Conservation (phyloP, 2,113 vertebrate genomes). For the Noctilio leporinus region DNA sequence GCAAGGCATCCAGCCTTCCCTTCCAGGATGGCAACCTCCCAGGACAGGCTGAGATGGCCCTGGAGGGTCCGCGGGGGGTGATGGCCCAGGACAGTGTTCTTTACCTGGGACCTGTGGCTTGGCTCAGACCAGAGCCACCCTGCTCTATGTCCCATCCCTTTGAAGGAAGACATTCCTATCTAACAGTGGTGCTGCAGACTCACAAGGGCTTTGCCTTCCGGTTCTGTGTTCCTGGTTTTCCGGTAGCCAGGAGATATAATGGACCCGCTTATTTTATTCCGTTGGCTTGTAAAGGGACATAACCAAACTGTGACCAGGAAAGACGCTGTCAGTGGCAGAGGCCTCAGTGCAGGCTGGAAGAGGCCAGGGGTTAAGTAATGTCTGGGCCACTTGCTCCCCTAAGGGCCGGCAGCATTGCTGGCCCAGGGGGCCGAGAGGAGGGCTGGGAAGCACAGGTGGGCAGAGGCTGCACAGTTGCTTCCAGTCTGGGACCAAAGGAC, state of each 20-base stretch:
- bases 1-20: not conserved
- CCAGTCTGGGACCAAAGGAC: not conserved
- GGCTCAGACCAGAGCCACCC: not conserved
- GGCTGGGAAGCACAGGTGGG: not conserved
- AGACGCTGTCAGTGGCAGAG: not conserved
- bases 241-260: conserved; percentile 6
- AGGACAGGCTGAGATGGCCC: not conserved
- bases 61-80: not conserved
- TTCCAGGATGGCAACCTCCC: not conserved
- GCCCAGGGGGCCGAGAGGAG: not conserved
- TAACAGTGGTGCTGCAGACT: not conserved
- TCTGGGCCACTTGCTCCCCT: not conserved
- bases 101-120: not conserved
- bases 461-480: not conserved
- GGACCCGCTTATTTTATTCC: conserved; percentile 1
- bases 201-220: not conserved
- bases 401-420: not conserved
- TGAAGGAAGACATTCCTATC: not conserved
- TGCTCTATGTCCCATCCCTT: accelerated
- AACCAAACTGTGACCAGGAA: not conserved
- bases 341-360: not conserved
- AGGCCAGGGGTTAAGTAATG: not conserved
- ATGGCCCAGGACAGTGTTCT: not conserved
- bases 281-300: conserved; percentile 37
- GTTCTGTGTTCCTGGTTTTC: not conserved